Percentiles rank a stretch among this genome's conserved stretches.
These are phyloP conservation scores for Brotula barbata DNA, from an alignment of 2,797 vertebrate species.

Conservation along the genomic window DNA sequence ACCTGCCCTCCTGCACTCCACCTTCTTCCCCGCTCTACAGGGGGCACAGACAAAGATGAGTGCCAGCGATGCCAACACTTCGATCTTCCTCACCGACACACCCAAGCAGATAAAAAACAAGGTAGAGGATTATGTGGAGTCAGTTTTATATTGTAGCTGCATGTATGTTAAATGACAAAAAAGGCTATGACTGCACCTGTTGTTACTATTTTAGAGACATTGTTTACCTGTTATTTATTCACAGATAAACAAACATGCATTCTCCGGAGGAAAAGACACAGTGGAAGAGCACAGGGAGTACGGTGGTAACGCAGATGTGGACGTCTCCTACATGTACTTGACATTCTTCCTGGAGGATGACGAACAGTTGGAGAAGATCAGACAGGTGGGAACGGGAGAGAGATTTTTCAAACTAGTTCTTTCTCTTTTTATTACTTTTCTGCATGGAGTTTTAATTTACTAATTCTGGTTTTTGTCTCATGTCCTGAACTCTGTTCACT, in stretches of 20 bases:
- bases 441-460: too few relatives aligned
- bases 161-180: background rate
- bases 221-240: background rate
- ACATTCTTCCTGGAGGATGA: conserved; percentile 99
- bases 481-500: background rate
- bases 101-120: conserved; percentile 97
- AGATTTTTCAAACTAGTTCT: background rate
- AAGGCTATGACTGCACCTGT: background rate
- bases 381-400: conserved; percentile 80
- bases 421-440: background rate
- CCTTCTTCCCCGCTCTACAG: conserved; percentile 97
- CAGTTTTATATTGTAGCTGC: too few relatives aligned
- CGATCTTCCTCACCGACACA: conserved; percentile 96
- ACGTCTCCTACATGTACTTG: conserved; percentile 96
- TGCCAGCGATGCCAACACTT: conserved; percentile 93
- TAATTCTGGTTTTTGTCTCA: background rate
- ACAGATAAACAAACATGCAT: conserved; percentile 96
- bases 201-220: background rate
- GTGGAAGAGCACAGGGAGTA: conserved; percentile 90
- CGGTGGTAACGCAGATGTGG: conserved; percentile 92
- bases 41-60: conserved; percentile 99
- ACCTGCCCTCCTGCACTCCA: conserved; percentile 93
- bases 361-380: conserved; percentile 89
- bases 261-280: conserved; percentile 95
- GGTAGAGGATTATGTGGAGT: too few relatives aligned